Base-by-base conservation (phyloP, 2,888 invertebrate species). In the Tipula helvola region DNA sequence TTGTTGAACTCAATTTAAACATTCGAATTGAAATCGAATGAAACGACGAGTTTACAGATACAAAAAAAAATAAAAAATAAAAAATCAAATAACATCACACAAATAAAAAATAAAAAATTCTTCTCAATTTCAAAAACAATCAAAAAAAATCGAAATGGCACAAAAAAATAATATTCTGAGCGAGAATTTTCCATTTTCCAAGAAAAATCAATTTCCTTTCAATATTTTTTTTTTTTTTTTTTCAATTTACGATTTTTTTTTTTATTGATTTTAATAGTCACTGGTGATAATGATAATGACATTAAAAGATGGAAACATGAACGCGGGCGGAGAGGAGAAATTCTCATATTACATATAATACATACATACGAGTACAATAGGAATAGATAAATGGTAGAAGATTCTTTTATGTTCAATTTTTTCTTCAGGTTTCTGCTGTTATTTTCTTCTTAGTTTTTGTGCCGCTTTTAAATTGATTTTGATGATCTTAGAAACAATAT, bases 181-280 rank as follows among this genome's bases (percentile, higher is more conserved):
- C 71, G 71, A 10, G 71, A 71, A 71, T 71, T 71, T 71, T 71
- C 71, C 71, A 71, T 71, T 71, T 71, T 18, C 71, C 71, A 71
- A 71, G 71, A 71, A 71, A 71, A 71, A 71, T 71, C 71, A 71
- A 71, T 71, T 71, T 71, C 71, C 71, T 71, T 71, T 71, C 71
- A 71, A 71, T 10, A 10, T 28, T 71, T 71, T 2, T 52, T 52
- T 71, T 28, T 71, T 71, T 28, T 28, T 18, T 16, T 18, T 57
- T 57, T 57, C 57, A 57, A 57, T 57, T 57, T 57, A 57, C 2
- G 28, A 28, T 28, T 28, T 28, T 28, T 28, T 52, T 52, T 28
- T 18, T 28, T 71, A 71, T 71, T 71, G 71, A 71, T 28, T 71
- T 18, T 71, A 71, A 71, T 71, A 71, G 71, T 71, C 71, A 71